Evolutionary conservation across 2,797 vertebrate genomes (phyloP), one percentile per base, ranked within the genome.

Genomic region (Diglossa cyanea): DNA sequence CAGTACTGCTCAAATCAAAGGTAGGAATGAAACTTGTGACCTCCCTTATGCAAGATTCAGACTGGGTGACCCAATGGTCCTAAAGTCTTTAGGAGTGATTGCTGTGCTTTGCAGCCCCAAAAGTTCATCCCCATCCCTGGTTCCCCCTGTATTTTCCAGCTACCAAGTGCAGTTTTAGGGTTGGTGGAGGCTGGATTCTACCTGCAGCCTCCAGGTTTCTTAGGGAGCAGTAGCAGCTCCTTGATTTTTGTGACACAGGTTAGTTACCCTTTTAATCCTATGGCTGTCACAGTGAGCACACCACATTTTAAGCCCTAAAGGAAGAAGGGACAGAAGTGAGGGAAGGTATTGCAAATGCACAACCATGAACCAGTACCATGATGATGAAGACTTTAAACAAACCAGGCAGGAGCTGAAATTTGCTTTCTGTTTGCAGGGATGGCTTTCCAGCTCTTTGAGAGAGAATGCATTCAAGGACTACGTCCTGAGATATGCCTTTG

Each of bases 1-100:
- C 35, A 66, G 1, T 57, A 51, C 58, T 62, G 62, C 63, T 79
- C 28, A 91, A 94, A 58, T 84, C 60, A 72, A 95, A 93, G 95
- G 44, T 17, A 58, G 79, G 84, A 70, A 39, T 44, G 61, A 66
- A 94, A 72, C 77, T 63, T 63, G 66, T 91, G 90, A 84, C 88
- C 76, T 94, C 21, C 39, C n/a, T 88, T 84, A 61, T 1, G 3
- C 74, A 88, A 67, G 45, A 70, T 39, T 84, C 75, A 83, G 58
- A 33, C 28, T 86, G 31, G 24, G 17, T 77, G 72, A 71, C 42
- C n/a, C 13, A 48, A 1, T 67, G 57, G n/a, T 83, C 39, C 63
- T 82, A 48, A 85, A 70, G 24, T 58, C 66, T 92, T 63, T 62
- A 51, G 33, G 58, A 65, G 21, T 21, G 19, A 86, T 90, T 94